Conservation (phyloP, 2,888 invertebrate species). For the Brachycybe producta region DNA sequence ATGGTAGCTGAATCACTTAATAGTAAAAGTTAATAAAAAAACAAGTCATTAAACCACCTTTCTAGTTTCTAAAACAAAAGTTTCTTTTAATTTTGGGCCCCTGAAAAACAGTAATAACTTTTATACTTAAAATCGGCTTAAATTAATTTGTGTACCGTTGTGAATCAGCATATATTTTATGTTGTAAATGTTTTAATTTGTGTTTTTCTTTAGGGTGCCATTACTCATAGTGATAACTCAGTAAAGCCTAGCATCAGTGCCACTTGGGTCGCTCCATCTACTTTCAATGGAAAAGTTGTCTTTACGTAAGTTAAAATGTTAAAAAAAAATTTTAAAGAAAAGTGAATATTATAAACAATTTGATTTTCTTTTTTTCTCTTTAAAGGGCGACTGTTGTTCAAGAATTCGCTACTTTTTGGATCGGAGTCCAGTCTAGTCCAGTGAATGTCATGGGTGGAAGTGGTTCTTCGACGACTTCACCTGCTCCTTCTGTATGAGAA, state of each 20-base stretch:
- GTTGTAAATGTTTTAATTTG: too few relatives aligned
- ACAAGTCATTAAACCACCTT: too few relatives aligned
- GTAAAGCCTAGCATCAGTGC: not conserved
- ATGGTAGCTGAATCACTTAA: too few relatives aligned
- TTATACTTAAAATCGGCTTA: too few relatives aligned
- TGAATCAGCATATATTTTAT: too few relatives aligned
- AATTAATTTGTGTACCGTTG: too few relatives aligned
- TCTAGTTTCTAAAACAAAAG: too few relatives aligned
- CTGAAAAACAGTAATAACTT: too few relatives aligned
- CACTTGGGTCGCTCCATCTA: conserved; percentile 8
- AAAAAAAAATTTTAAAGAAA: not conserved
- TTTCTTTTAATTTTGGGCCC: too few relatives aligned
- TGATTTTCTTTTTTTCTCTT: not conserved
- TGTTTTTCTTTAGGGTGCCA: not conserved
- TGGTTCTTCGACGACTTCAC: not conserved
- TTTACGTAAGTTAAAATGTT: conserved; percentile 9
- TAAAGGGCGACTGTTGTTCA: conserved; percentile 4
- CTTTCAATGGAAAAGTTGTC: not conserved
- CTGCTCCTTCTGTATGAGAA: not conserved
- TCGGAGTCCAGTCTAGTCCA: not conserved
- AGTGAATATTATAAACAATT: not conserved
- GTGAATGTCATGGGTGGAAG: not conserved
- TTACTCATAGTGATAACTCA: not conserved
- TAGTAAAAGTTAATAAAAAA: too few relatives aligned
- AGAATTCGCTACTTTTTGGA: conserved; percentile 1